phyloP scores from a whole-genome alignment of 2,113 vertebrate species.

The Carassius carassius region DNA sequence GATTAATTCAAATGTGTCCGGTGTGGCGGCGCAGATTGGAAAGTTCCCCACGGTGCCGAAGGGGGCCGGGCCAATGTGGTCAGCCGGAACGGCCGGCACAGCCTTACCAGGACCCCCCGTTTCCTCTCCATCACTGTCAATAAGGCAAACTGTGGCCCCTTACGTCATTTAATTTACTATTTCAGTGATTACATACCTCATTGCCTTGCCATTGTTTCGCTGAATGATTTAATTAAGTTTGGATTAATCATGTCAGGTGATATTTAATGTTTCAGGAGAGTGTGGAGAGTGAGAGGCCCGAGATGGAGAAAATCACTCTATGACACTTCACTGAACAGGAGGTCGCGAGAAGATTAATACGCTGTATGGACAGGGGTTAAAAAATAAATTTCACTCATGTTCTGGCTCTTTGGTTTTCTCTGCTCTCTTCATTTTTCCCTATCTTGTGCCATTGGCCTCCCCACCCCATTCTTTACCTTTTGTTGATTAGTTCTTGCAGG shows the following conservation, averaged over 20 bases:
- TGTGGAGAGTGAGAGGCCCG: slow-evolving; percentile 48
- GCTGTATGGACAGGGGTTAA: slow-evolving; percentile 78
- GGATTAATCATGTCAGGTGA: slow-evolving; percentile 97
- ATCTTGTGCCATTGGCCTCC: slow-evolving; percentile 56
- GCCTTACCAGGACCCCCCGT: slow-evolving; percentile 66
- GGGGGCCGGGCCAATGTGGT: slow-evolving; percentile 58
- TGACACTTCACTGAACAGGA: slow-evolving; percentile 83
- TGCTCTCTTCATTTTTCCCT: slow-evolving; percentile 68
- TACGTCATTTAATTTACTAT: slow-evolving; percentile 93
- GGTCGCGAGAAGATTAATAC: slow-evolving; percentile 90
- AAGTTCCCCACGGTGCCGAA: slow-evolving; percentile 58
- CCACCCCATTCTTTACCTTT: slow-evolving; percentile 56
- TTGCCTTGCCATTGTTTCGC: slow-evolving; percentile 97
- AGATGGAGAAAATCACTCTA: slow-evolving; percentile 79
- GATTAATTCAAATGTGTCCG: slow-evolving; percentile 57
- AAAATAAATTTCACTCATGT: slow-evolving; percentile 71
- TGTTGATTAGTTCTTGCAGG: slow-evolving; percentile 61
- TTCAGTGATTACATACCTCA: slow-evolving; percentile 99
- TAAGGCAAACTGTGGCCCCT: slow-evolving; percentile 81
- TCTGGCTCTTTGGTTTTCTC: slow-evolving; percentile 67
- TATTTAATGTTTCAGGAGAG: slow-evolving; percentile 92
- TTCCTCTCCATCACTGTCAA: slow-evolving; percentile 96
- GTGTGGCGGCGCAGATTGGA: slow-evolving; percentile 54
- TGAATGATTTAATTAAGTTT: slow-evolving; percentile 99
- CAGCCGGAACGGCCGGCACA: slow-evolving; percentile 46